Conservation (phyloP, 2,888 invertebrate genomes). For the Tillus elongatus region DNA sequence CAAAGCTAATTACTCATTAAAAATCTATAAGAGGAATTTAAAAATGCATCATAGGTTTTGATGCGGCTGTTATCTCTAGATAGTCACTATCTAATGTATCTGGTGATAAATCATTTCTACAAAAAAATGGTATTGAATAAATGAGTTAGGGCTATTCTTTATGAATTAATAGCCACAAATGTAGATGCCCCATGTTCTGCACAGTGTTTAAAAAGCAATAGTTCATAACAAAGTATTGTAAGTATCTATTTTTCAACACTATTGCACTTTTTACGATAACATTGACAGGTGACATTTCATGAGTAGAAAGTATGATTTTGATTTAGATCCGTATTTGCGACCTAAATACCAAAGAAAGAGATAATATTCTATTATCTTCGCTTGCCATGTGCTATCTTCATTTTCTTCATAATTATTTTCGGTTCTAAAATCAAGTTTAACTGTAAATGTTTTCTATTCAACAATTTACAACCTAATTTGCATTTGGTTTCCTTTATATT, state of each 20-base stretch:
- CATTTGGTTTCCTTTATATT: too few relatives aligned
- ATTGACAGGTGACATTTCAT: conserved; percentile 32
- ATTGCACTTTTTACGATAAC: conserved; percentile 16
- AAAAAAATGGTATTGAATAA: neutral
- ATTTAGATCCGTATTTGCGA: conserved; percentile 39
- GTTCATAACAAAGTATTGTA: conserved; percentile 38
- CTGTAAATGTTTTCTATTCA: too few relatives aligned
- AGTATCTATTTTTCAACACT: conserved; percentile 25
- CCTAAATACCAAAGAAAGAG: conserved; percentile 35
- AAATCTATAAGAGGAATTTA: too few relatives aligned
- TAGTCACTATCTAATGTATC: too few relatives aligned
- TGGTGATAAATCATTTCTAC: neutral
- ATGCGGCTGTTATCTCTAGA: conserved; percentile 7
- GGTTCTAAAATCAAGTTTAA: too few relatives aligned
- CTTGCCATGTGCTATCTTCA: neutral
- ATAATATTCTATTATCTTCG: conserved; percentile 18
- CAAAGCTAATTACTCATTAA: conserved; percentile 15
- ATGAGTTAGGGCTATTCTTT: too few relatives aligned
- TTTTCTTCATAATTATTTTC: too few relatives aligned
- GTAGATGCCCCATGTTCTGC: conserved; percentile 21
- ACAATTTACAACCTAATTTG: too few relatives aligned
- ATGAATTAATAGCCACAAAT: too few relatives aligned
- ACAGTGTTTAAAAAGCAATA: conserved; percentile 34
- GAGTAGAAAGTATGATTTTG: conserved; percentile 36
- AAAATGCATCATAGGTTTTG: conserved; percentile 20